Evolutionary conservation across 2,113 vertebrate genomes (phyloP), one percentile per base, ranked within the genome.

Genomic region (Nannobrachium achirus): DNA sequence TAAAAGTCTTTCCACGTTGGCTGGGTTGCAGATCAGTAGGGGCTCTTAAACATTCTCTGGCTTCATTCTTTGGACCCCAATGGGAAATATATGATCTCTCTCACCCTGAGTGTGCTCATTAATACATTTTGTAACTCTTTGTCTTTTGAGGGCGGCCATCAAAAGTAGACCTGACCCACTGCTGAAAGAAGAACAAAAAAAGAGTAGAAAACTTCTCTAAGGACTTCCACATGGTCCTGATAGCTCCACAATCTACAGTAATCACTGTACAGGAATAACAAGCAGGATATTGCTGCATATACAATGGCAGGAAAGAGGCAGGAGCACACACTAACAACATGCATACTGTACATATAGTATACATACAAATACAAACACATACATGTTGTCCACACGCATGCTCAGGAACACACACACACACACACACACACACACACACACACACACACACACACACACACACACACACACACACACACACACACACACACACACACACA

Each of bases 211-310:
- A 70, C 67, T 81, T 45, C 68, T 56, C 75, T 72, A 55, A 90
- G 64, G 75, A 84, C 77, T 76, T 83, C 81, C 86, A 83, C 80
- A 88, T 84, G 82, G 70, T 62, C 62, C 69, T 51, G 68, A 60
- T 52, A 75, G 64, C 71, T 61, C 56, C 52, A 16, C 57, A 61
- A 71, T 71, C 76, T 51, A 64, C 39, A 56, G 72, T 44, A 61
- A 84, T 78, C 75, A 66, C 18, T 46, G 63, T 1, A 56, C 3
- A 56, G 63, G 68, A 85, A 59, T 52, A 74, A 80, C 61, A 79
- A 76, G 48, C 69, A 69, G 73, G 25, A 82, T 77, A 65, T 75
- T 61, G 64, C 56, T 53, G 25, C 51, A 83, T 38, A n/a, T n/a
- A 44, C 20, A 74, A 50, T 65, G 50, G 78, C 55, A 58, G 63